Base-by-base conservation (phyloP, 2,113 vertebrate genomes). In the Variabilichromis moorii region DNA sequence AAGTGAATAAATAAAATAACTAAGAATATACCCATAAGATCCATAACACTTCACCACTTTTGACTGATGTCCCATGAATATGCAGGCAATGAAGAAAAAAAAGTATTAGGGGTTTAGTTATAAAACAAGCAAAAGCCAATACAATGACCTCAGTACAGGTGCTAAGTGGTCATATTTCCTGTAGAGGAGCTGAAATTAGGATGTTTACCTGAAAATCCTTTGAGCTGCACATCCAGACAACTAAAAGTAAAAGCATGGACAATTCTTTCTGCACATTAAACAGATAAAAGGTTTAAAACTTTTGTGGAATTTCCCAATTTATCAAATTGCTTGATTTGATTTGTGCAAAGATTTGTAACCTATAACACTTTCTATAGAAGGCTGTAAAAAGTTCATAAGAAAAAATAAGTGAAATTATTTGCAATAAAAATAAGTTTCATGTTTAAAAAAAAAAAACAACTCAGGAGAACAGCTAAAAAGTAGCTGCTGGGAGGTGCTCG, bases 401-500 rank as follows among this genome's bases (percentile, higher is more conserved):
- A 10, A 73, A 45, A 45, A 3, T 3, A 45, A 4, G 8, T 45
- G 68, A 73, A 45, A 28, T 73, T 2, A 73, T 26, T 73, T 2
- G 37, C 21, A 71, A 71, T 42, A 16, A 42, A 66, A 68, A 68
- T 2, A 12, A n/a, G 31, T 21, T 37, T 8, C 3, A 42, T 6
- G 12, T 42, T 28, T 2, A 2, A 13, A 12, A 54, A 7, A 55
- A 7, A n/a, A 51, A 17, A 0, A 16, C 0, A 3, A 0, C 57
- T 61, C 26, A 40, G 12, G 33, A 40, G 63, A 9, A 68, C 11
- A 78, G 10, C 37, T 61, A 71, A 71, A 73, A 14, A 33, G 35
- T 68, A 45, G 35, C 63, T 28, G n/a, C 12, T 59, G 50, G 47
- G 50, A 26, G 10, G 63, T 66, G 31, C 55, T 89, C n/a, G n/a